Evolutionary conservation across 2,888 invertebrate species (phyloP), one percentile per base, ranked within the genome.

Genomic region (Xestia rhomboidea): DNA sequence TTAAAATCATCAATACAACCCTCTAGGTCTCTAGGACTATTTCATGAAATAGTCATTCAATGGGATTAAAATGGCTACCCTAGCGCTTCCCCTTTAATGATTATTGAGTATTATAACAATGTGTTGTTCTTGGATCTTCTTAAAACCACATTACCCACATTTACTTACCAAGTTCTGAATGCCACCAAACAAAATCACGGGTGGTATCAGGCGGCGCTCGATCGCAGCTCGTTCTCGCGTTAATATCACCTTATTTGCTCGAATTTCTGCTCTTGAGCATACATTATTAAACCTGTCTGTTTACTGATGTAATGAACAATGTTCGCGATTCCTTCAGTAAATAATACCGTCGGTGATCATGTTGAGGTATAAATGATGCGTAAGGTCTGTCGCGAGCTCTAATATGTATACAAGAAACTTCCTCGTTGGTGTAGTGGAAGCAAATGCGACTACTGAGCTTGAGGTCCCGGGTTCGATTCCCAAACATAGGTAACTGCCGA

Each of bases 161-260:
- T 21, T 34, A 41, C 15, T 27, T 79, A 66, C 81, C 57, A 7
- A n/a, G 68, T 81, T 54, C 30, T 72, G 57, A 27, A 30, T 18
- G 18, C 18, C 41, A 68, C 8, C 73, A 80, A 21, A 57, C 60
- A 38, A 81, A 73, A 68, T 73, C 63, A 64, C 73, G 73, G 73
- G 73, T 68, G 64, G 54, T 62, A 78, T 41, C 73, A 68, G n/a
- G 6, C 73, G 15, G 51, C 51, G 54, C 64, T 77, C 78, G 60
- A 72, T 78, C 46, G 27, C 71, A 68, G 67, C 49, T 64, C 78
- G 64, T 10, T 72, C 83, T 67, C 21, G 68, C 69, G 68, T 82
- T 82, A 79, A 83, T 82, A 79, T 78, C 71, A 72, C 38, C 54
- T 71, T 75, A 82, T 82, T 75, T 83, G 49, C 73, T 75, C 54